Evolutionary conservation across 2,113 vertebrate genomes (phyloP), one percentile per base, ranked within the genome.

Genomic region (Siniperca chuatsi): DNA sequence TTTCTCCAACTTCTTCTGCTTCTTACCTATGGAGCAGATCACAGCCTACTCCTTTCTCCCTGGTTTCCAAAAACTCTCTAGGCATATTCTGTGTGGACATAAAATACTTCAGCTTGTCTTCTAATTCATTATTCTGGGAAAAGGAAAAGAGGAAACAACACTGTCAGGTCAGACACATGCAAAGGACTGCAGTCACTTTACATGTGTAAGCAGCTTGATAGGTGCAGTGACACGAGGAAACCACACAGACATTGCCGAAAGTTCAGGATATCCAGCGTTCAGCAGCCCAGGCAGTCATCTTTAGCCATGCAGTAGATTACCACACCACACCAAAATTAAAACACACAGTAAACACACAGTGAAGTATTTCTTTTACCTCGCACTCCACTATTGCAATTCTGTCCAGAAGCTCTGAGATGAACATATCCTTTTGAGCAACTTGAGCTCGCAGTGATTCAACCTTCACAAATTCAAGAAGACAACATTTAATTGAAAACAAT

Each of bases 361-460:
- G 2, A 46, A 4, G 20, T 15, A 8, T 42, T 29, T 2, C 2
- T 76, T 95, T 97, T 97, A 99, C 98, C 98, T 99, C 98, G 91
- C 98, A 98, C 95, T 99, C 98, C 88, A 99, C 95, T 78, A 99
- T 97, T 16, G 98, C 98, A 23, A 99, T 97, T 92, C 98, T 97
- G 94, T 99, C 98, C 92, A 98, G 95, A 79, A 99, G 97, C 87
- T 99, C 98, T n/a, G 97, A 89, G 90, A 99, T 99, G 91, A 97
- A 97, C 91, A 97, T 93, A 71, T 99, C 98, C 91, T 99, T 99
- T 95, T 98, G 97, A 70, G 97, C 97, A 29, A 99, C 95, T 90
- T 97, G 97, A 89, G 95, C 95, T 92, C 96, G 97, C 75, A 99
- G 94, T 6, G 95, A 95, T 94, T 97, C 95, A 91, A 98, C 97